Evolutionary conservation across 2,888 invertebrate genomes (phyloP), one percentile per base, ranked within the genome.

Genomic region (Lydus trimaculatus): DNA sequence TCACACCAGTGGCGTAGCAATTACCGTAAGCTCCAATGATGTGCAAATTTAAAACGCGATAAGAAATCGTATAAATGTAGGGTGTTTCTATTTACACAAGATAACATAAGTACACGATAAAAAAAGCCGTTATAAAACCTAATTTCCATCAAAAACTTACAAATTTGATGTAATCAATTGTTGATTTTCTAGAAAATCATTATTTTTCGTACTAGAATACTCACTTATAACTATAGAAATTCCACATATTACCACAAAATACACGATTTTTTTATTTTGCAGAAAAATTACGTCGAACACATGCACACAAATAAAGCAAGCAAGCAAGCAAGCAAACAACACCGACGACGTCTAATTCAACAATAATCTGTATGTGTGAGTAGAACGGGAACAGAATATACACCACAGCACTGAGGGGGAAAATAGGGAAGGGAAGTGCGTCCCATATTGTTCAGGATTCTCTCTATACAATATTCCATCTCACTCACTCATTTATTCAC

Each of bases 391-490:
- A 48, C 48, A 20, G 48, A 4, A n/a, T 17, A n/a, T n/a, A n/a
- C n/a, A n/a, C n/a, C n/a, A 36, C 36, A 36, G 6, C 1, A 20
- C 23, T 20, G 48, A 48, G 48, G 48, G 48, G 48, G 48, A 48
- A 48, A 7, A 11, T 20, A n/a, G 11, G 48, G 48, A 20, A 48
- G 20, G 48, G 20, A 20, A 48, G 20, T 48, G 13, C 20, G 48
- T 48, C 48, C 48, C 48, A 48, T 48, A 48, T 48, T 48, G 48
- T 48, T 48, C 48, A 11, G 48, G 48, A 48, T 48, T 48, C 48
- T n/a, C n/a, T n/a, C n/a, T 48, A 20, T 48, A 23, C 48, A 20
- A 43, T 43, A 43, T 23, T 48, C 20, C 11, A 20, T 48, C 48
- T 48, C 48, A 2, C 48, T 48, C 20, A 11, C 20, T 48, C 20